These are phyloP conservation scores for Carassius gibelio DNA, from an alignment of 2,113 vertebrate genomes.

Conservation along the genomic window DNA sequence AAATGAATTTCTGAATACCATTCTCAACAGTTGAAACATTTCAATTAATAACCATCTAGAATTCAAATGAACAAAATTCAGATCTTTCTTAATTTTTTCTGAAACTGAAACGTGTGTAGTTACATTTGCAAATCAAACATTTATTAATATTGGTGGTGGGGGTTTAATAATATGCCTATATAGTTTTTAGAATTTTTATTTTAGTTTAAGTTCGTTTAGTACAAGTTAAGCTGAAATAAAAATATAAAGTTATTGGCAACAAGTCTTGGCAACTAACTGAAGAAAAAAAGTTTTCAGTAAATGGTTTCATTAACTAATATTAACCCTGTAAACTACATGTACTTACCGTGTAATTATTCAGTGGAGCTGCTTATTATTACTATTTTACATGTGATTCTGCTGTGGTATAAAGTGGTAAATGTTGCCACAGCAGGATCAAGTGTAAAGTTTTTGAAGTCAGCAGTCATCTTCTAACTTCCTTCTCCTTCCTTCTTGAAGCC, in stretches of 20 bases:
- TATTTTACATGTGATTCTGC: background rate
- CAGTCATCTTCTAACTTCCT: background rate
- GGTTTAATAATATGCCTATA: too few species aligned
- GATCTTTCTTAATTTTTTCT: background rate
- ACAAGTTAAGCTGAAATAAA: too few species aligned
- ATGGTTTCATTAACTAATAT: too few species aligned
- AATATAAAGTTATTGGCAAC: too few species aligned
- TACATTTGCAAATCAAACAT: background rate
- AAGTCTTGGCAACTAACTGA: too few species aligned
- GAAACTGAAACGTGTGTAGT: background rate
- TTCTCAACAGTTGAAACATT: background rate
- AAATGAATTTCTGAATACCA: background rate
- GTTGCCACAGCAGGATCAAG: background rate
- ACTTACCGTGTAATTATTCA: background rate
- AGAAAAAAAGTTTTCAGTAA: too few species aligned
- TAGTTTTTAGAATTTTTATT: too few species aligned
- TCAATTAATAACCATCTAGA: background rate
- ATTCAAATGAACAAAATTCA: background rate
- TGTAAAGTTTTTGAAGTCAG: background rate
- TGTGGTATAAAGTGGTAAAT: background rate
- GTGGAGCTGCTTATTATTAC: background rate
- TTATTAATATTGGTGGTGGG: background rate
- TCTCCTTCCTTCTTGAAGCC: constrained; percentile 74
- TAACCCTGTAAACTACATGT: background rate
- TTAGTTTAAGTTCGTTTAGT: too few species aligned